These are phyloP conservation scores for Promerops cafer DNA, from an alignment of 2,113 vertebrate genomes.

Conservation along the genomic window DNA sequence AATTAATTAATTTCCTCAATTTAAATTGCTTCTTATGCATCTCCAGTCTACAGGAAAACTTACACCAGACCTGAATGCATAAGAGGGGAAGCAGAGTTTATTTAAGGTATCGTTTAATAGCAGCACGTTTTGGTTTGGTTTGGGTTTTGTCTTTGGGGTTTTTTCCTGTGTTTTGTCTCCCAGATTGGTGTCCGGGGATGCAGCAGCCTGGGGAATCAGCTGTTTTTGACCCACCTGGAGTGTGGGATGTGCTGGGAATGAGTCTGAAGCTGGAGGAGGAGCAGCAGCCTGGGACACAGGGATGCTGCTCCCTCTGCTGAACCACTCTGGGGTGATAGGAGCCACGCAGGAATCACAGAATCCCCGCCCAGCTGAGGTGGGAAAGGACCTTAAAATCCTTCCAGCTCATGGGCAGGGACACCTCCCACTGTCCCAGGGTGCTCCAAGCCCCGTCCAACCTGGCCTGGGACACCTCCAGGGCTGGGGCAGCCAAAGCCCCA, in stretches of 20 bases:
- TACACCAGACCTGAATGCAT: background rate
- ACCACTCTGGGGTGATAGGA: accelerated
- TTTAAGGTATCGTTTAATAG: background rate
- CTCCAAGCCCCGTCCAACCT: background rate
- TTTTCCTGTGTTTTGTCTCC: background rate
- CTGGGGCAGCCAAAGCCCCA: background rate
- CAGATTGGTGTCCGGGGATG: background rate
- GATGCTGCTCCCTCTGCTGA: background rate
- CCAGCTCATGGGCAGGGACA: background rate
- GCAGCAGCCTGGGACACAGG: background rate
- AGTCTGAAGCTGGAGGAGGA: background rate
- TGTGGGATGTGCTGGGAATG: background rate
- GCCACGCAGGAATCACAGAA: accelerated
- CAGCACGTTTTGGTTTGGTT: no score
- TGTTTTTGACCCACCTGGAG: background rate
- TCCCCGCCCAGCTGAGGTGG: background rate
- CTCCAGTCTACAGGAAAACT: background rate
- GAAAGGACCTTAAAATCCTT: background rate
- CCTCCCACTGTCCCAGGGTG: background rate
- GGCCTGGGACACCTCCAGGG: background rate
- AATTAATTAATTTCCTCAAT: slow-evolving; percentile 52
- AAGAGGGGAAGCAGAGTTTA: background rate
- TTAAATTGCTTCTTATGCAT: slow-evolving; percentile 30
- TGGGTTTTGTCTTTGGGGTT: accelerated
- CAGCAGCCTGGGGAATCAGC: background rate